Percentiles rank a stretch among this genome's conserved stretches.
Evolutionary conservation across 2,888 invertebrate genomes (phyloP).

Genomic region (Leucania comma): DNA sequence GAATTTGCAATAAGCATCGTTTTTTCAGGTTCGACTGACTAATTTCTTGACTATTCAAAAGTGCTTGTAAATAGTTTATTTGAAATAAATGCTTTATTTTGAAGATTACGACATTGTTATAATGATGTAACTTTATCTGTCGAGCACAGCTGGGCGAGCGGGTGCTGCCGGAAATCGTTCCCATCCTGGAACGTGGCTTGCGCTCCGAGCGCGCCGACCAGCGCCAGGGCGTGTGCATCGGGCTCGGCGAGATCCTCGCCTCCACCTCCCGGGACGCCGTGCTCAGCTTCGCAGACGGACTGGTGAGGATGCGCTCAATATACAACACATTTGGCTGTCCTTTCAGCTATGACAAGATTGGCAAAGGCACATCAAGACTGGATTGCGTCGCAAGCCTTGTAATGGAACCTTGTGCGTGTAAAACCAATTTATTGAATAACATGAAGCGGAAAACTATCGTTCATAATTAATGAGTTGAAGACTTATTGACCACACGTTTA

Average conservation of each 20-base stretch:
- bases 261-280: conserved; percentile 99
- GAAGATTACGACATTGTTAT: not conserved
- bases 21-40: too few relatives aligned
- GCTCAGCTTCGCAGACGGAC: conserved; percentile 91
- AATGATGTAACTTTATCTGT: not conserved
- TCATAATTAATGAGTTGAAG: too few relatives aligned
- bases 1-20: too few relatives aligned
- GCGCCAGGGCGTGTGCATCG: conserved; percentile 99
- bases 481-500: too few relatives aligned
- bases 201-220: conserved; percentile 98
- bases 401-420: too few relatives aligned
- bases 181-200: conserved; percentile 98
- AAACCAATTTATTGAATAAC: too few relatives aligned
- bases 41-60: too few relatives aligned
- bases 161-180: conserved; percentile 99
- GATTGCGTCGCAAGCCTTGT: too few relatives aligned
- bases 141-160: conserved; percentile 95
- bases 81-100: not conserved
- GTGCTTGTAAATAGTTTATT: too few relatives aligned
- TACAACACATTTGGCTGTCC: not conserved
- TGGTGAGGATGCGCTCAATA: conserved; percentile 67
- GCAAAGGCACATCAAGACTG: too few relatives aligned
- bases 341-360: too few relatives aligned
- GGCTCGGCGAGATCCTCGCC: conserved; percentile 99
- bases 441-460: too few relatives aligned